These are phyloP conservation scores for Yponomeuta evonymella DNA, from an alignment of 2,888 invertebrate species.

Conservation along the genomic window DNA sequence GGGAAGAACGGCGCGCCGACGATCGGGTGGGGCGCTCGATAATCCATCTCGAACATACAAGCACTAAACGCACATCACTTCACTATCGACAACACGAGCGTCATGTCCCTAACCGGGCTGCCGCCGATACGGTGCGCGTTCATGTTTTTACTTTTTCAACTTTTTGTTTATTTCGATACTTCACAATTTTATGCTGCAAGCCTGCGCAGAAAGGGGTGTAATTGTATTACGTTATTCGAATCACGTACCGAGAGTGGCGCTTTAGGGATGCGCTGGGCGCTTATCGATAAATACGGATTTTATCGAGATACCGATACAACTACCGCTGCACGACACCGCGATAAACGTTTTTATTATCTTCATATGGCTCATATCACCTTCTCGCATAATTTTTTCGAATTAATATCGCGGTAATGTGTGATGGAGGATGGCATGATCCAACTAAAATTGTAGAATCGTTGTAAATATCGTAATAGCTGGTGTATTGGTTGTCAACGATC, in stretches of 20 bases:
- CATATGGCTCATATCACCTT: too few species aligned
- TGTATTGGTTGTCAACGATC: too few species aligned
- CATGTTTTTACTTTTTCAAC: constrained; percentile 27
- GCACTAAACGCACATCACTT: constrained; percentile 31
- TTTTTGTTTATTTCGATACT: constrained; percentile 8
- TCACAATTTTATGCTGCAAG: constrained; percentile 12
- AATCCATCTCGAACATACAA: constrained; percentile 48
- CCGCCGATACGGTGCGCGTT: constrained; percentile 11
- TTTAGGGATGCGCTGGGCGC: background rate
- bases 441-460: too few species aligned
- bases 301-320: background rate
- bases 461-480: too few species aligned
- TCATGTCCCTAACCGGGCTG: constrained; percentile 41
- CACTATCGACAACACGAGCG: constrained; percentile 23
- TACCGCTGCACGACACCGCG: too few species aligned
- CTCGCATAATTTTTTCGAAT: too few species aligned
- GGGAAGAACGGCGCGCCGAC: constrained; percentile 61
- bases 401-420: too few species aligned
- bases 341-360: too few species aligned
- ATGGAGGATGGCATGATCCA: too few species aligned
- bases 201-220: constrained; percentile 6
- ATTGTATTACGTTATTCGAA: constrained; percentile 9
- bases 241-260: constrained; percentile 6
- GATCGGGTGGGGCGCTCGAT: constrained; percentile 62
- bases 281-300: background rate